phyloP scores from a whole-genome alignment of 2,113 vertebrate genomes.

The Thryonomys swinderianus region DNA sequence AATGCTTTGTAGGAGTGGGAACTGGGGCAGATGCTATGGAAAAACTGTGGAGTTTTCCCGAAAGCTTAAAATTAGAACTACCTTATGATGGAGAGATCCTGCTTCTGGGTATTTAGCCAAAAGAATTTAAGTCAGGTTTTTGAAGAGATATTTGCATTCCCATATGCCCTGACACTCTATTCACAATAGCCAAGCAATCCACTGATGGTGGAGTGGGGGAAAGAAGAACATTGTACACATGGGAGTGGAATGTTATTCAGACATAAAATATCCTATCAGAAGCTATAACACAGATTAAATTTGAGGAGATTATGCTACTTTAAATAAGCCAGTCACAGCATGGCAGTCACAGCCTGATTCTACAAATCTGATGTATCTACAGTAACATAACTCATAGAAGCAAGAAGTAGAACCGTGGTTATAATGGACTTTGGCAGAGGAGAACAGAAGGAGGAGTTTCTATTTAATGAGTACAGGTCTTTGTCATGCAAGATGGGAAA shows the following conservation, averaged over 20 bases:
- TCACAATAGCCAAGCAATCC: neutral
- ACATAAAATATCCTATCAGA: neutral
- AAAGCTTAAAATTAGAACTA: neutral
- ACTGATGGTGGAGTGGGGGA: neutral
- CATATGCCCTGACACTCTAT: neutral
- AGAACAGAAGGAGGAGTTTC: neutral
- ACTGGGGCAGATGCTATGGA: neutral
- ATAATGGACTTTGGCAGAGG: too few relatives aligned
- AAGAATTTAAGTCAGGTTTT: neutral
- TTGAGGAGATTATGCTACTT: neutral
- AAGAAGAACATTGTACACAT: neutral
- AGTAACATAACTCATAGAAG: neutral
- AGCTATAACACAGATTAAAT: neutral
- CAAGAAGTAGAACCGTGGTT: neutral
- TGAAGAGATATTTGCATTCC: neutral
- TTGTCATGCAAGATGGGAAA: neutral
- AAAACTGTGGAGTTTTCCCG: neutral
- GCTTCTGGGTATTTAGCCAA: neutral
- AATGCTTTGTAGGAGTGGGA: neutral
- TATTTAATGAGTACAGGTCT: neutral
- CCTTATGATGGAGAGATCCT: neutral
- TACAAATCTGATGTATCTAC: neutral
- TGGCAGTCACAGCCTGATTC: neutral
- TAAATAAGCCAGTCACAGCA: neutral
- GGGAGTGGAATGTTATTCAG: neutral